Base-by-base conservation (phyloP, 2,797 vertebrate species). In the Bovichtus variegatus region DNA sequence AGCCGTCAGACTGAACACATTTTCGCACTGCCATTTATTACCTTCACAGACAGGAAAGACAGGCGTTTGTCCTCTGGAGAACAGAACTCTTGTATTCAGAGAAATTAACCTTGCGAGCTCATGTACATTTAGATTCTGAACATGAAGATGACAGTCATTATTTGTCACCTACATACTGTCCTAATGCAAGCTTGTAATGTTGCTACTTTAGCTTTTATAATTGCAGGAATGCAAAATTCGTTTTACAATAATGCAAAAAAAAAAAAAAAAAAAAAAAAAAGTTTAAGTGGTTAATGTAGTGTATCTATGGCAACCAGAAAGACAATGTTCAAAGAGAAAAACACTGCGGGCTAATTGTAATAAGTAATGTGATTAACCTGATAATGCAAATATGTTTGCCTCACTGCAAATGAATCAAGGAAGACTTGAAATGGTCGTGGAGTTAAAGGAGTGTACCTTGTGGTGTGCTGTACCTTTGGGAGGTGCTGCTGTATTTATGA, bases 401-500 rank as follows among this genome's bases (percentile, higher is more conserved):
- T 74, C 60, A 9, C 4, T 23, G 53, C 64, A 70, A 86, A 80
- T 72, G 41, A 80, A 76, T 63, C 12, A 66, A 68, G 54, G 54
- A 66, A 55, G 71, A 55, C 62, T 51, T 78, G 64, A 77, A 76
- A 68, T 5, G 27, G 49, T 50, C 12, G n/a, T 2, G 11, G 41
- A 57, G 46, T 62, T 79, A 36, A 76, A 73, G 58, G 34, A 50
- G 80, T 53, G 79, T 31, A 79, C 79, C 71, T 75, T 70, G 70
- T 41, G 49, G 34, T 54, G 55, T 23, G 69, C 54, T 25, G 62
- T 23, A 85, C 68, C 81, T 83, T 81, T 53, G 82, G 80, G 82
- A 83, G 51, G 70, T 19, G 72, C 55, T 63, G 74, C 43, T 78
- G 75, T 86, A 86, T 92, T 92, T 89, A 88, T 92, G 92, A 93